These are phyloP conservation scores for Oscheius sp. DNA, from an alignment of 2,888 invertebrate species.

Conservation along the genomic window DNA sequence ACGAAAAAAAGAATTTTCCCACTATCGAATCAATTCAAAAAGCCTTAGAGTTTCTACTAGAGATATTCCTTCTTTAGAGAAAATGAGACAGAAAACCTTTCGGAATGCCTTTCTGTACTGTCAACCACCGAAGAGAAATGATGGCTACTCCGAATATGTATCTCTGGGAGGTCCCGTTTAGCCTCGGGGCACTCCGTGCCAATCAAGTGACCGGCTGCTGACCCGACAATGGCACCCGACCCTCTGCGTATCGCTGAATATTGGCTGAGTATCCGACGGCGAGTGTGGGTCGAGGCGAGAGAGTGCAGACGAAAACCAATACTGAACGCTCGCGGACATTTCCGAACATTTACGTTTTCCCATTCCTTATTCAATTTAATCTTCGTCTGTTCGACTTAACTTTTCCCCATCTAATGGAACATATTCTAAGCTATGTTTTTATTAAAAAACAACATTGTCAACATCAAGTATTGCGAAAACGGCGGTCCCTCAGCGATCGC, in stretches of 20 bases:
- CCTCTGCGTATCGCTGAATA: neutral
- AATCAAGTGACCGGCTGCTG: neutral
- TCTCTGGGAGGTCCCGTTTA: neutral
- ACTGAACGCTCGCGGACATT: constrained; percentile 15
- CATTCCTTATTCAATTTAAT: neutral
- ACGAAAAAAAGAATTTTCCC: no score
- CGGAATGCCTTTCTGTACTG: no score
- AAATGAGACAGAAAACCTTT: no score
- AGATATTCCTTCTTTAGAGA: no score
- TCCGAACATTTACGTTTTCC: constrained; percentile 1
- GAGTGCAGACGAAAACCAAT: constrained; percentile 13
- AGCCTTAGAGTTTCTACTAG: no score
- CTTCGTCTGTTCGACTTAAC: neutral
- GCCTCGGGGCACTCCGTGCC: neutral
- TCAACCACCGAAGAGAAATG: no score
- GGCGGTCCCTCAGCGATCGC: neutral
- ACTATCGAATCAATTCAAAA: no score
- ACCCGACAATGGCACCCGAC: constrained; percentile 1
- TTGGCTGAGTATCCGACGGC: neutral
- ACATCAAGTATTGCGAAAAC: neutral
- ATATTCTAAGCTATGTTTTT: neutral
- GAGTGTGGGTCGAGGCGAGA: neutral
- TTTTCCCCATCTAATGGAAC: neutral
- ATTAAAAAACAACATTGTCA: no score
- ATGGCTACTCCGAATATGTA: no score